These are phyloP conservation scores for Caenorhabditis wallacei DNA, from an alignment of 2,888 invertebrate genomes.

Conservation along the genomic window DNA sequence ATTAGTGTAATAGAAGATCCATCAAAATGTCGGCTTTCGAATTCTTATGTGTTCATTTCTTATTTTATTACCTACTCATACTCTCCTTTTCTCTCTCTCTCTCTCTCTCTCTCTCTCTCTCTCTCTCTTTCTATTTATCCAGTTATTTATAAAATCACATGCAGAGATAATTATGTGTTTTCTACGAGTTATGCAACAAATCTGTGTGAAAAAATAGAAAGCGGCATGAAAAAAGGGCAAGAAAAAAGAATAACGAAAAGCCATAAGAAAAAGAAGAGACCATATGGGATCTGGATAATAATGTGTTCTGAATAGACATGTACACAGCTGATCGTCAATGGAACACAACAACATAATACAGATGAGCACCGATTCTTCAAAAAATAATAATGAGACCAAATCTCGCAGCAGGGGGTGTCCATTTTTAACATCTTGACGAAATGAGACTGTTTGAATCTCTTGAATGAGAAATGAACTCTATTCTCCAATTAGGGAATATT, in stretches of 20 bases:
- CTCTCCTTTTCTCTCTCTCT: no score
- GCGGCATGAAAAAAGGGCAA: slow-evolving; percentile 20
- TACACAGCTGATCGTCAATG: slow-evolving; percentile 46
- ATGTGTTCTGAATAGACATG: slow-evolving; percentile 46
- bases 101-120: not conserved
- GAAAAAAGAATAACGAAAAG: slow-evolving; percentile 48
- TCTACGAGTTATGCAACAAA: slow-evolving; percentile 37
- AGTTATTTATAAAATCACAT: slow-evolving; percentile 14
- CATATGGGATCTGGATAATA: slow-evolving; percentile 55
- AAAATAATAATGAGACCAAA: slow-evolving; percentile 38
- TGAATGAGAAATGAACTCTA: not conserved
- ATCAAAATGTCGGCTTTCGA: slow-evolving; percentile 56
- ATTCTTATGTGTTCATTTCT: slow-evolving; percentile 20
- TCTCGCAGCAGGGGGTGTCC: slow-evolving; percentile 34
- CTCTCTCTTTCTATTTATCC: not conserved
- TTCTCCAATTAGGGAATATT: slow-evolving; percentile 14
- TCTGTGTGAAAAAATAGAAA: slow-evolving; percentile 4
- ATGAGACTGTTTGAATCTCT: slow-evolving; percentile 30
- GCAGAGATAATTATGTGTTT: slow-evolving; percentile 46
- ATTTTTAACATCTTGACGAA: slow-evolving; percentile 38
- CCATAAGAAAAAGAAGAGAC: slow-evolving; percentile 52
- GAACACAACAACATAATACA: slow-evolving; percentile 26
- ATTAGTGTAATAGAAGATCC: slow-evolving; percentile 50
- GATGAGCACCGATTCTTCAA: slow-evolving; percentile 58
- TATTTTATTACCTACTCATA: not conserved